phyloP scores from a whole-genome alignment of 23 tunicate species.

The Botrylloides violaceus region DNA sequence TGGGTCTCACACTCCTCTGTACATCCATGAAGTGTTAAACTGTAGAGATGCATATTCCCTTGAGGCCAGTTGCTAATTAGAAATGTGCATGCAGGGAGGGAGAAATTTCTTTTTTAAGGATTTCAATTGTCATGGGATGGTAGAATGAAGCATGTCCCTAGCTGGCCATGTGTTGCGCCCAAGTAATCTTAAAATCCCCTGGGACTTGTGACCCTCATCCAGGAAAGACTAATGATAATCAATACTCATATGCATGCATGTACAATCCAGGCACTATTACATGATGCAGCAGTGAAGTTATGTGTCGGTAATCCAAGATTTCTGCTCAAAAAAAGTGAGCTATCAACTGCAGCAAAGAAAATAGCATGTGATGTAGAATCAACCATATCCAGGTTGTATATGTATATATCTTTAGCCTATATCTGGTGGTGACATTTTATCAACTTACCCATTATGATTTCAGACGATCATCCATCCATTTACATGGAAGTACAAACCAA shows the following conservation, averaged over 20 bases:
- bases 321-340: constrained; percentile 5
- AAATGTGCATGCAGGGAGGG: not conserved
- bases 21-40: not conserved
- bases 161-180: too few relatives aligned
- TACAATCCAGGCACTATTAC: constrained; percentile 5
- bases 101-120: not conserved
- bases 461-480: constrained; percentile 11
- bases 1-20: not conserved
- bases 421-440: too few relatives aligned
- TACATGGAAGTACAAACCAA: constrained; percentile 21
- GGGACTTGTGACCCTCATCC: not conserved
- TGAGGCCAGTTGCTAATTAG: not conserved
- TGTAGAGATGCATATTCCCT: not conserved
- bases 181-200: too few relatives aligned
- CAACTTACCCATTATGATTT: not conserved
- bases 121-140: not conserved
- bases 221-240: not conserved
- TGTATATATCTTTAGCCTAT: not conserved
- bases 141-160: too few relatives aligned
- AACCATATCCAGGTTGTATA: not conserved
- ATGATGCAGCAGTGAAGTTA: constrained; percentile 21
- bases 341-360: not conserved
- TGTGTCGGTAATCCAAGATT: constrained; percentile 9
- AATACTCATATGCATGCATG: too few relatives aligned
- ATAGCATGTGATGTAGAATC: constrained; percentile 16